phyloP scores from a whole-genome alignment of 2,113 vertebrate genomes.

The Syrmaticus mikado region DNA sequence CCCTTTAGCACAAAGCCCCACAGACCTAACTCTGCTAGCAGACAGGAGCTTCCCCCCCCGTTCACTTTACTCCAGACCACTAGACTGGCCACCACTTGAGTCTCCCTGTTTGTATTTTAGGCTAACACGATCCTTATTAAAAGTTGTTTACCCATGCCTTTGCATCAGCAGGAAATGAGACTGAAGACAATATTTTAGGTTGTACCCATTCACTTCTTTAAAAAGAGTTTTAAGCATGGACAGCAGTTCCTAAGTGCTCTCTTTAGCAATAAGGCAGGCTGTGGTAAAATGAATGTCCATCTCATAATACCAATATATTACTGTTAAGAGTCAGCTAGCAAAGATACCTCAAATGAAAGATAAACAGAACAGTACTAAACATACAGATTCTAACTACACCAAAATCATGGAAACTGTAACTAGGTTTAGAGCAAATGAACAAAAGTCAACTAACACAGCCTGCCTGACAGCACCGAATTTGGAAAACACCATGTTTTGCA shows the following conservation, averaged over 20 bases:
- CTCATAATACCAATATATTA: not conserved
- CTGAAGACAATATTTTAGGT: not conserved
- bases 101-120: not conserved
- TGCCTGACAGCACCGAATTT: not conserved
- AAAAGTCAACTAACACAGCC: not conserved
- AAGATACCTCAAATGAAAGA: not conserved
- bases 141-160: not conserved
- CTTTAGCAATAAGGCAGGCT: not conserved
- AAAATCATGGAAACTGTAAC: not conserved
- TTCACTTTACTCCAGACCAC: not conserved
- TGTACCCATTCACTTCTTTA: not conserved
- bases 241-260: not conserved
- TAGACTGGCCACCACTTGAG: not conserved
- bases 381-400: not conserved
- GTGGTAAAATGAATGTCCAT: not conserved
- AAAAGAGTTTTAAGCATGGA: not conserved
- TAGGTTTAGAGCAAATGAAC: not conserved
- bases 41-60: not conserved
- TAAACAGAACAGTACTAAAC: not conserved
- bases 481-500: not conserved
- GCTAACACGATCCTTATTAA: constrained; percentile 3
- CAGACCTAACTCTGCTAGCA: not conserved
- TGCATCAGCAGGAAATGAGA: not conserved
- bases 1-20: not conserved
- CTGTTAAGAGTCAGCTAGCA: not conserved